These are phyloP conservation scores for Catharus fuscescens DNA, from an alignment of 2,113 vertebrate species.

Conservation along the genomic window DNA sequence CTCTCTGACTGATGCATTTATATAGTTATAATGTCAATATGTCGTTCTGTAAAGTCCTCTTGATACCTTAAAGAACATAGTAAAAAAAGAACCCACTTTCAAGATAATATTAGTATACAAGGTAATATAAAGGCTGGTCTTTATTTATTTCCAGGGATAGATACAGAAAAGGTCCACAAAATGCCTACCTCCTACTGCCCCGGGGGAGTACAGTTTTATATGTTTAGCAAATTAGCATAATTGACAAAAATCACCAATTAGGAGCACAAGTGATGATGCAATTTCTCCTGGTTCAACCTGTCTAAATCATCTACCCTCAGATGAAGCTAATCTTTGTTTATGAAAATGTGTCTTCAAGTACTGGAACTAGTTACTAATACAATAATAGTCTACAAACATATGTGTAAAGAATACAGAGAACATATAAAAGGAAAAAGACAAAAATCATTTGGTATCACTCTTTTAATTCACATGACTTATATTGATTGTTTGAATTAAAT, in stretches of 20 bases:
- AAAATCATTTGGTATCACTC: not conserved
- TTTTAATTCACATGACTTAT: not conserved
- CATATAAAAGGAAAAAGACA: not conserved
- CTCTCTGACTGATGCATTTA: not conserved
- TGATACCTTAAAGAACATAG: not conserved
- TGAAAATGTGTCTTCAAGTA: not conserved
- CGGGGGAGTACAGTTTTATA: not conserved
- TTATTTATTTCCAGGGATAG: not conserved
- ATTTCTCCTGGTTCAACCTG: not conserved
- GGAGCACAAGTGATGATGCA: not conserved
- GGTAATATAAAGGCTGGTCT: not conserved
- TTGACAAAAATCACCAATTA: not conserved
- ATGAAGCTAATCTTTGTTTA: not conserved
- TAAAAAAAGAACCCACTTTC: not conserved
- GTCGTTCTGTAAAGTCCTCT: not conserved
- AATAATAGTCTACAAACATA: not conserved
- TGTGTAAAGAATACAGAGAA: not conserved
- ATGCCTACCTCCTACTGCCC: rapidly evolving
- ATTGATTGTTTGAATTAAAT: not conserved
- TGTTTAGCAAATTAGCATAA: not conserved
- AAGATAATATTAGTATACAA: not conserved
- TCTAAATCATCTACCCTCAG: rapidly evolving
- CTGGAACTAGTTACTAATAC: not conserved
- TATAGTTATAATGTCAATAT: not conserved
- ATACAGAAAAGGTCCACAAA: not conserved